A percentile compares a stretch with the other conserved stretches of the same genome.
Evolutionary conservation across 2,888 invertebrate genomes (phyloP).

Genomic region (Napeogenes inachia): DNA sequence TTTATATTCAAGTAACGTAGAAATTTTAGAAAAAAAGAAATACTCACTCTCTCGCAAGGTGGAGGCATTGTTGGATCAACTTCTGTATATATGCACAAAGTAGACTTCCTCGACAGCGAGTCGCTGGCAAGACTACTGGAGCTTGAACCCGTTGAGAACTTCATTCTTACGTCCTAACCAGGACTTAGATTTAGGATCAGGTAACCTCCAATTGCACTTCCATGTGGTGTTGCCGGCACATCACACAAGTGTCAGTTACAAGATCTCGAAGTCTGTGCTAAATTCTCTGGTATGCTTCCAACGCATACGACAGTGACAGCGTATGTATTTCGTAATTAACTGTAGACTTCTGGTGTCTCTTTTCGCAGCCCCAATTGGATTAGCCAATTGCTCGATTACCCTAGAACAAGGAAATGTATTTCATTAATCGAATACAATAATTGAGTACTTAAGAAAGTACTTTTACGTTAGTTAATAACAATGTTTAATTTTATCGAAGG

Average conservation of each 20-base stretch:
- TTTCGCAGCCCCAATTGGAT: slow-evolving; percentile 41
- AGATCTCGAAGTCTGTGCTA: slow-evolving; percentile 26
- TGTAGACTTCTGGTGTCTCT: slow-evolving; percentile 41
- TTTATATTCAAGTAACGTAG: neutral
- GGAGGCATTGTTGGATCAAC: slow-evolving; percentile 65
- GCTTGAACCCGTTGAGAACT: slow-evolving; percentile 80
- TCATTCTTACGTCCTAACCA: slow-evolving; percentile 66
- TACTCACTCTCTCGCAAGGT: slow-evolving; percentile 75
- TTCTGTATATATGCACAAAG: slow-evolving; percentile 81
- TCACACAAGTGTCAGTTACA: slow-evolving; percentile 58
- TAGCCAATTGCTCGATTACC: slow-evolving; percentile 52
- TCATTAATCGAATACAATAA: too few species aligned
- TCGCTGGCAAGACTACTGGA: slow-evolving; percentile 82
- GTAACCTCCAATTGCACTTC: slow-evolving; percentile 67
- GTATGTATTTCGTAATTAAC: slow-evolving; percentile 42
- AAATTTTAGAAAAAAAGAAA: neutral
- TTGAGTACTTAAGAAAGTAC: too few species aligned
- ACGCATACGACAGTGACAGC: slow-evolving; percentile 42
- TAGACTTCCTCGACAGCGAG: slow-evolving; percentile 80
- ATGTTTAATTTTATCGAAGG: too few species aligned
- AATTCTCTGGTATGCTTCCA: slow-evolving; percentile 7
- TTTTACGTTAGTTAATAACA: too few species aligned
- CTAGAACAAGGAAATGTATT: slow-evolving; percentile 49
- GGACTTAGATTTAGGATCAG: slow-evolving; percentile 43
- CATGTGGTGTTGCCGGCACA: slow-evolving; percentile 66